Evolutionary conservation across 2,113 vertebrate species (phyloP).

Genomic region (Sula dactylatra): DNA sequence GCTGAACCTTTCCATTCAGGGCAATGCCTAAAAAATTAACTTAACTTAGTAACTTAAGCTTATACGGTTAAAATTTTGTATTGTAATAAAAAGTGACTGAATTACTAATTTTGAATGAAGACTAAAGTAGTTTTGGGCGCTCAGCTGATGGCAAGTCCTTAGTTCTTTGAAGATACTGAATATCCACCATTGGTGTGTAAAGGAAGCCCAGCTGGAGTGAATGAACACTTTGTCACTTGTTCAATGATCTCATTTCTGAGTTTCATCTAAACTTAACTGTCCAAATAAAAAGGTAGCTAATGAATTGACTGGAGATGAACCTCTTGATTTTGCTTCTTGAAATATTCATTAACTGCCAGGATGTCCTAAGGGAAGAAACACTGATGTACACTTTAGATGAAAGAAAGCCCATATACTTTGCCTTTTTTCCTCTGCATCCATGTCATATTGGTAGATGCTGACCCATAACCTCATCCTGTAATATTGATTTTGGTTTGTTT

Average conservation of each 20-base stretch:
- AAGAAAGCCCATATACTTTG: not conserved
- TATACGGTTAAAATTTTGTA: not conserved
- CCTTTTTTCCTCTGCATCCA: not conserved
- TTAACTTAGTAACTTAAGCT: not conserved
- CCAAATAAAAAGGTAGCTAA: not conserved
- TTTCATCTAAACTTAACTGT: not conserved
- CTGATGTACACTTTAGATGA: not conserved
- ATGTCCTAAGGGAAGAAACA: not conserved
- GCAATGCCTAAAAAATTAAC: not conserved
- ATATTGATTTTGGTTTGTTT: not conserved
- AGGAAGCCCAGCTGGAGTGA: not conserved
- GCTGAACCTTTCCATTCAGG: not conserved
- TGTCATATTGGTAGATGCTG: not conserved
- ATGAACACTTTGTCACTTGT: not conserved
- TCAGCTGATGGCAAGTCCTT: not conserved
- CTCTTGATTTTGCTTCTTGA: not conserved
- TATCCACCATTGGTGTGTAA: not conserved
- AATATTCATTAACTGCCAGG: not conserved
- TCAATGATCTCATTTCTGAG: not conserved
- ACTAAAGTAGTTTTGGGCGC: not conserved
- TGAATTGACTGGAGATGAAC: not conserved
- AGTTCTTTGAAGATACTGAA: not conserved
- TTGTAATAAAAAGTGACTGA: not conserved
- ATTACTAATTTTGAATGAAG: not conserved
- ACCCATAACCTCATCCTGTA: not conserved